Evolutionary conservation across 2,797 vertebrate species (phyloP), one percentile per base, ranked within the genome.

Genomic region (Chaunax sp.): DNA sequence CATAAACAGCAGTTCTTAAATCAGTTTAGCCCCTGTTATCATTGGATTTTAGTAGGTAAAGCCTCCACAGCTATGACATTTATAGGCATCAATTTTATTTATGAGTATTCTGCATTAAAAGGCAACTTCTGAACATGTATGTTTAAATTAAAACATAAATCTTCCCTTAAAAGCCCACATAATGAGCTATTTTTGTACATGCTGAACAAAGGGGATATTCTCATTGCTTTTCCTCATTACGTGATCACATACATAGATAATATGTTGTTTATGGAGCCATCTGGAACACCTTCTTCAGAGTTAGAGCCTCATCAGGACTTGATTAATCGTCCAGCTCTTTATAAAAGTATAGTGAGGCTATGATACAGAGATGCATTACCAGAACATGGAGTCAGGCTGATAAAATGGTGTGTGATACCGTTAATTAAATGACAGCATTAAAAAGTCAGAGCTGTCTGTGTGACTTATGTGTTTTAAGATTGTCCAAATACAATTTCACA

Each of bases 401-500:
- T 43, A 77, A 75, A 57, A 55, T 26, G 5, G 33, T 49, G 33
- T 49, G 40, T 25, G 41, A 58, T 38, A 19, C 13, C 18, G 66
- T 68, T 57, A 68, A 3, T 40, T 37, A 51, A 57, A 45, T 67
- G 16, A 18, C 45, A 66, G 64, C 40, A 43, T 23, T 26, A 20
- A 63, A 54, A 58, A 51, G 70, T 16, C 15, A 12, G 11, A 57
- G 46, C 9, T 61, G 50, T 25, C 47, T 20, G 1, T 64, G 33
- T 40, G 10, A 79, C 51, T 74, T 52, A 44, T 65, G 14, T 18
- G 47, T 56, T 69, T 54, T 60, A 38, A 46, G 20, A 69, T 26
- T 75, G 23, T 65, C 37, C 33, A 73, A 61, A 64, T 61, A 55
- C 58, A 58, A 74, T 82, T 76, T 84, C 61, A 33, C 74, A 73